phyloP scores from a whole-genome alignment of 1,140 invertebrate species.

The Eulimnadia texana region DNA sequence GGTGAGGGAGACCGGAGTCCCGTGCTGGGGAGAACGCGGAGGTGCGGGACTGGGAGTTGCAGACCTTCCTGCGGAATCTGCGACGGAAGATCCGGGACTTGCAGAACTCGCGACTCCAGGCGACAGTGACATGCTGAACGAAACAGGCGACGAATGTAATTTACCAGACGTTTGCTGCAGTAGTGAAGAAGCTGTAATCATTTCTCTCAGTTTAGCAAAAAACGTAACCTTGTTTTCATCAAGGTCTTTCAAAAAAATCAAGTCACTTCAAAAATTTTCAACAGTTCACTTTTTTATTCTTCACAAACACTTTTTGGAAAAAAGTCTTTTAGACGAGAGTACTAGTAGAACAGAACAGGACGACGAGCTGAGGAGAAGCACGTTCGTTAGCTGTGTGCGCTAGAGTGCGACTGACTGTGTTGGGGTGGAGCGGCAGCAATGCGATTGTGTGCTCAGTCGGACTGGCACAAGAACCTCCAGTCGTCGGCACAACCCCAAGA shows the following conservation, averaged over 20 bases:
- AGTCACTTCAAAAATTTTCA: too few species aligned
- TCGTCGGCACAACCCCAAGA: too few species aligned
- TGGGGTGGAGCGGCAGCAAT: neutral
- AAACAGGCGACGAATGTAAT: slow-evolving; percentile 6
- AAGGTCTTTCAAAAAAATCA: too few species aligned
- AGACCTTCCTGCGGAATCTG: slow-evolving; percentile 9
- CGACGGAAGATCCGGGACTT: slow-evolving; percentile 13
- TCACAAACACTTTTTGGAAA: too few species aligned
- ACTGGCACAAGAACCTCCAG: neutral
- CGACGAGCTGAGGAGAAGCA: neutral
- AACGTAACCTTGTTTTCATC: too few species aligned
- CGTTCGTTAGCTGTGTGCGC: neutral
- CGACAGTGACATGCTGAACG: slow-evolving; percentile 15
- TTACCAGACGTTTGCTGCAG: slow-evolving; percentile 8
- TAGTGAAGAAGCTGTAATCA: slow-evolving; percentile 7
- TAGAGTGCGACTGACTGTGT: neutral
- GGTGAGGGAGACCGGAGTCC: neutral
- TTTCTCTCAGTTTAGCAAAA: too few species aligned
- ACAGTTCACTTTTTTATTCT: too few species aligned
- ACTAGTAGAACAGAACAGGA: too few species aligned
- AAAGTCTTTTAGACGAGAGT: too few species aligned
- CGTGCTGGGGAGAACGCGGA: neutral
- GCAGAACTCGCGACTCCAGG: slow-evolving; percentile 12
- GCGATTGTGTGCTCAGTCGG: neutral
- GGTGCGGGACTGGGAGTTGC: slow-evolving; percentile 12